Conservation (phyloP, 2,113 vertebrate genomes). For the Callopanchax toddi region DNA sequence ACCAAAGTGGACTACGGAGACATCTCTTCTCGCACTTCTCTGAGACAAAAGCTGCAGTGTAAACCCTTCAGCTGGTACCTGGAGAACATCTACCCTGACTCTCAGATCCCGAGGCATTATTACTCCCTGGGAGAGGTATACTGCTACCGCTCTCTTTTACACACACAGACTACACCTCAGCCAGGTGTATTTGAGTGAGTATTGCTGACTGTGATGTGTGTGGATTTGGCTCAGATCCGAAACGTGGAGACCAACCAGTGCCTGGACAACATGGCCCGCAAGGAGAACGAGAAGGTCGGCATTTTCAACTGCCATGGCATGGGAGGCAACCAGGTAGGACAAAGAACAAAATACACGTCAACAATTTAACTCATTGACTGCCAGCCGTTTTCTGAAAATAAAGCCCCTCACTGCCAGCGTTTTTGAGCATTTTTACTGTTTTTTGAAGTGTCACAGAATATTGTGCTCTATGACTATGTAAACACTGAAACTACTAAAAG, state of each 20-base stretch:
- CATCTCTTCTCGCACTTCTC: slow-evolving; percentile 86
- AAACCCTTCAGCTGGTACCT: slow-evolving; percentile 99
- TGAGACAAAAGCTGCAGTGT: slow-evolving; percentile 96
- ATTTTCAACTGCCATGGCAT: slow-evolving; percentile 99
- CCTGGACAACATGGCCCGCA: slow-evolving; percentile 99
- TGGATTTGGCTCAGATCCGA: slow-evolving; percentile 83
- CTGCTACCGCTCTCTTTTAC: slow-evolving; percentile 7
- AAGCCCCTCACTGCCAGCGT: no score
- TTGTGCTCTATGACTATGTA: no score
- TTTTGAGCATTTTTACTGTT: no score
- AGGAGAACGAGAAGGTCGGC: slow-evolving; percentile 98
- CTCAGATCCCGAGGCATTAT: slow-evolving; percentile 98
- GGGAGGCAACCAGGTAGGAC: slow-evolving; percentile 97
- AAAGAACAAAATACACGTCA: no score
- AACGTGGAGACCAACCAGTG: slow-evolving; percentile 99
- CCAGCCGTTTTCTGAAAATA: no score
- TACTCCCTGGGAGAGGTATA: slow-evolving; percentile 98
- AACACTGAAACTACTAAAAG: no score
- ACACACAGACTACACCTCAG: slow-evolving; percentile 14
- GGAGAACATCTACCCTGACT: slow-evolving; percentile 98
- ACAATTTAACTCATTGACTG: no score
- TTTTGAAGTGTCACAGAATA: no score
- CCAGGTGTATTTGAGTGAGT: neutral
- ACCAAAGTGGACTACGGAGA: slow-evolving; percentile 99
- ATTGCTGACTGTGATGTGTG: slow-evolving; percentile 2